These are phyloP conservation scores for Steinernema feltiae DNA, from an alignment of 1,140 invertebrate species.

Conservation along the genomic window DNA sequence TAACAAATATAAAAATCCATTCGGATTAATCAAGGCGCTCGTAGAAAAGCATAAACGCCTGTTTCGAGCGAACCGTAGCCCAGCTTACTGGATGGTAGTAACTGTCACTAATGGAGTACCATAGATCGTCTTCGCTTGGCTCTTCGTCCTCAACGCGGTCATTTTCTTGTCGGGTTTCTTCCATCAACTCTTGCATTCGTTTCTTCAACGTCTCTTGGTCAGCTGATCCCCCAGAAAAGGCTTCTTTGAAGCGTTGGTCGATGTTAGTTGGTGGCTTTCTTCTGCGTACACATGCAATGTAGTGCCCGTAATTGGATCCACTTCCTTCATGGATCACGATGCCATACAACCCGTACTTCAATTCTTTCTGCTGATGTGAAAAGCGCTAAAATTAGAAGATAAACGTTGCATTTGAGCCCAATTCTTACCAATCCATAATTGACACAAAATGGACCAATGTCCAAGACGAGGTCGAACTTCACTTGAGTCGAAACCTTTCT, in stretches of 20 bases:
- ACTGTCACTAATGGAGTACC: conserved; percentile 88
- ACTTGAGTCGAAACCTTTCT: conserved; percentile 79
- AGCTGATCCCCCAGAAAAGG: too few relatives aligned
- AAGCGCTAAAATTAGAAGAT: conserved; percentile 39
- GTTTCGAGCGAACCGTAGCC: conserved; percentile 71
- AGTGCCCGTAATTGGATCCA: conserved; percentile 78
- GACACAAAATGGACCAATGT: conserved; percentile 83
- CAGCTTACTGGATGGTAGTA: conserved; percentile 73
- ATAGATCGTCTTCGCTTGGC: conserved; percentile 64
- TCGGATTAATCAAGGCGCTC: conserved; percentile 63
- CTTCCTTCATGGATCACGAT: conserved; percentile 87
- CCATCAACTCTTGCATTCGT: too few relatives aligned
- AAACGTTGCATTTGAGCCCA: conserved; percentile 12
- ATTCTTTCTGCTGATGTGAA: conserved; percentile 64
- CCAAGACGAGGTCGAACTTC: conserved; percentile 76
- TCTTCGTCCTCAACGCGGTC: conserved; percentile 20
- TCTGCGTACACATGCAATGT: conserved; percentile 77
- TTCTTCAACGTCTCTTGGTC: conserved; percentile 20
- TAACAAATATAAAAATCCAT: too few relatives aligned
- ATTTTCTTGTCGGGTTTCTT: conserved; percentile 22
- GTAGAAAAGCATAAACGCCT: conserved; percentile 96
- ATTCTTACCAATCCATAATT: conserved; percentile 66
- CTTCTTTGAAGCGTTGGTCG: conserved; percentile 22
- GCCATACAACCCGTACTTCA: conserved; percentile 84
- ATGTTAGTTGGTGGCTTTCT: conserved; percentile 36